A percentile compares a stretch with the other conserved stretches of the same genome.
These are phyloP conservation scores for Muschampia plurimacula DNA, from an alignment of 2,888 invertebrate genomes.

Conservation along the genomic window DNA sequence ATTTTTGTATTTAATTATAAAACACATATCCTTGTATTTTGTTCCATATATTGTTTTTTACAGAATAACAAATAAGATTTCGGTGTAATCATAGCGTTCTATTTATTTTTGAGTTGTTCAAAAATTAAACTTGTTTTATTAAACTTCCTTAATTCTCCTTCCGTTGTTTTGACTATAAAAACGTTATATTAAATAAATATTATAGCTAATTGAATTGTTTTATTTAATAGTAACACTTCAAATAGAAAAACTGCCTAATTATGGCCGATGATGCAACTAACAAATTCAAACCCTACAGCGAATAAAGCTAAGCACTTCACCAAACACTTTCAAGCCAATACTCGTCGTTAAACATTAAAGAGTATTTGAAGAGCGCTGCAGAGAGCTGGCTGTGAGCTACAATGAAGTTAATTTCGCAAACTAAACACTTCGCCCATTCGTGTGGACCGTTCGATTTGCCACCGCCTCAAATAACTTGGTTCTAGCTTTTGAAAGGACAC, in stretches of 20 bases:
- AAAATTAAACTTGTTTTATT: too few relatives aligned
- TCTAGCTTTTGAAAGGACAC: constrained; percentile 2
- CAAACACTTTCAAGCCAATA: constrained; percentile 35
- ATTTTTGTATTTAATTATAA: too few relatives aligned
- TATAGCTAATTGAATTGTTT: background rate
- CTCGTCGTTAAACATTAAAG: constrained; percentile 29
- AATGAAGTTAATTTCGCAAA: constrained; percentile 72
- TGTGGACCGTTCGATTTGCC: constrained; percentile 23
- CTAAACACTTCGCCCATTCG: constrained; percentile 57
- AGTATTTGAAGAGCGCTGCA: constrained; percentile 51
- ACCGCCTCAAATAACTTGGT: background rate
- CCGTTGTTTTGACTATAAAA: too few relatives aligned
- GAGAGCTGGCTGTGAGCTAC: constrained; percentile 47
- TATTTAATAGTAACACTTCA: background rate
- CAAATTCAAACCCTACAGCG: constrained; percentile 27
- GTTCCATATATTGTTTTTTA: too few relatives aligned
- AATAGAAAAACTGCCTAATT: background rate
- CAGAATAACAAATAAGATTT: too few relatives aligned
- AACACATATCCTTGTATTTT: too few relatives aligned
- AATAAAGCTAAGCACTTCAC: constrained; percentile 30
- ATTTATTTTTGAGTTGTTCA: too few relatives aligned
- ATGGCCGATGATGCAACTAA: background rate
- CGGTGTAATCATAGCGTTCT: too few relatives aligned
- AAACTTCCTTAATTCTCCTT: too few relatives aligned
- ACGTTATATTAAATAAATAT: too few relatives aligned